These are phyloP conservation scores for Eurytoma adleriae DNA, from an alignment of 2,888 invertebrate species.

Conservation along the genomic window DNA sequence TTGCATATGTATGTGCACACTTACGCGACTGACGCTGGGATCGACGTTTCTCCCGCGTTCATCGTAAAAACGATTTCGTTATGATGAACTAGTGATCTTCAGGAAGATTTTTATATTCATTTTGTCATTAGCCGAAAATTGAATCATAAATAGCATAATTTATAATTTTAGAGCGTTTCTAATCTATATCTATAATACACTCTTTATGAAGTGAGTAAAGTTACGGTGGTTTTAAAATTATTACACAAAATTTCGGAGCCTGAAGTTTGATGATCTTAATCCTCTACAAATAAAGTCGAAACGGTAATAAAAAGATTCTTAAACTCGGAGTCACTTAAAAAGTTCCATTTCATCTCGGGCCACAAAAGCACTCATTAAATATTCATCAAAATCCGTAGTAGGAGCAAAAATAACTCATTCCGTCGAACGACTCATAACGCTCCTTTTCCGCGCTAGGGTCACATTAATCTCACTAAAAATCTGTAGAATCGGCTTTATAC, in stretches of 20 bases:
- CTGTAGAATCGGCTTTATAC: conserved; percentile 49
- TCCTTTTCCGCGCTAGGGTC: conserved; percentile 11
- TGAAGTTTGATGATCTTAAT: background rate
- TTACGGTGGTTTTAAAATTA: too few relatives aligned
- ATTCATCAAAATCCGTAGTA: conserved; percentile 31
- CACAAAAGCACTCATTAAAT: conserved; percentile 18
- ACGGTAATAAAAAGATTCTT: background rate
- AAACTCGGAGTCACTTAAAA: background rate
- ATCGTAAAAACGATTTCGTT: conserved; percentile 28
- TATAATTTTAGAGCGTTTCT: too few relatives aligned
- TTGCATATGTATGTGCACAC: conserved; percentile 15
- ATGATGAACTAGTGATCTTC: too few relatives aligned
- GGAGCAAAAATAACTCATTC: conserved; percentile 29
- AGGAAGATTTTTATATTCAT: too few relatives aligned
- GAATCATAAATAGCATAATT: too few relatives aligned
- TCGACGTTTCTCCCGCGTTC: conserved; percentile 21
- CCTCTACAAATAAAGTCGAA: background rate
- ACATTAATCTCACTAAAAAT: conserved; percentile 43
- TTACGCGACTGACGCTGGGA: conserved; percentile 7
- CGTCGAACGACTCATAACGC: background rate
- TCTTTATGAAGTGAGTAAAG: too few relatives aligned
- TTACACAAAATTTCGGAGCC: background rate
- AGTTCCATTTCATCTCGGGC: background rate
- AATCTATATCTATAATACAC: too few relatives aligned
- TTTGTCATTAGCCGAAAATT: too few relatives aligned